A percentile compares a stretch with the other conserved stretches of the same genome.
phyloP scores from a whole-genome alignment of 2,113 vertebrate species.

The Lethenteron reissneri region DNA sequence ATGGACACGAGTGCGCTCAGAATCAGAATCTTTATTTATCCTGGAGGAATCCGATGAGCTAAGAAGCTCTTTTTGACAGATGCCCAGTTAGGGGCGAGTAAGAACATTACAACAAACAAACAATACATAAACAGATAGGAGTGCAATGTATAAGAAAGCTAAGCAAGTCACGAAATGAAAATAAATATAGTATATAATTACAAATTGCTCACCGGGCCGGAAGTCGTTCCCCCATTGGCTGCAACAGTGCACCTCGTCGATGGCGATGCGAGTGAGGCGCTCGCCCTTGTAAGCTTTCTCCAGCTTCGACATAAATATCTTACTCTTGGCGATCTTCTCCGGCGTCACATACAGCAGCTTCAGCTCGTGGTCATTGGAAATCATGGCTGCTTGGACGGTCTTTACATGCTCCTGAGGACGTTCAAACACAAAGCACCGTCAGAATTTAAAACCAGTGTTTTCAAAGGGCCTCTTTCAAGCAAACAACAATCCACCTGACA shows the following conservation, averaged over 20 bases:
- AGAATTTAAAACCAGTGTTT: neutral
- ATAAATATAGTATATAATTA: neutral
- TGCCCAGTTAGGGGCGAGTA: no score
- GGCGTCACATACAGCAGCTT: slow-evolving; percentile 85
- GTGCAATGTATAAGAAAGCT: no score
- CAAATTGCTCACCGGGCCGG: slow-evolving; percentile 44
- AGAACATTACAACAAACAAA: no score
- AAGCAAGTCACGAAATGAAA: no score
- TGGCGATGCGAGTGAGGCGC: slow-evolving; percentile 43
- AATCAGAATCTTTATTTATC: no score
- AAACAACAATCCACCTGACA: neutral
- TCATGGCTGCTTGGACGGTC: slow-evolving; percentile 46
- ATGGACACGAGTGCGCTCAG: no score
- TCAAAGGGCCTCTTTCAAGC: neutral
- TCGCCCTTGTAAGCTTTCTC: slow-evolving; percentile 64
- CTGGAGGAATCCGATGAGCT: no score
- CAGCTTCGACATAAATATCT: slow-evolving; percentile 77
- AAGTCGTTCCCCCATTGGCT: slow-evolving; percentile 98
- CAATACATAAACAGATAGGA: no score
- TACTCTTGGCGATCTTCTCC: slow-evolving; percentile 93
- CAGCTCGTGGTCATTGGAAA: slow-evolving; percentile 28
- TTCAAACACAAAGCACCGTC: neutral
- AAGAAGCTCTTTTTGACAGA: no score
- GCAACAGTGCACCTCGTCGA: slow-evolving; percentile 93
- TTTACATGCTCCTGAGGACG: slow-evolving; percentile 53